Evolutionary conservation across 2,888 invertebrate genomes (phyloP).

Genomic region (Malthinus seriepunctatus): DNA sequence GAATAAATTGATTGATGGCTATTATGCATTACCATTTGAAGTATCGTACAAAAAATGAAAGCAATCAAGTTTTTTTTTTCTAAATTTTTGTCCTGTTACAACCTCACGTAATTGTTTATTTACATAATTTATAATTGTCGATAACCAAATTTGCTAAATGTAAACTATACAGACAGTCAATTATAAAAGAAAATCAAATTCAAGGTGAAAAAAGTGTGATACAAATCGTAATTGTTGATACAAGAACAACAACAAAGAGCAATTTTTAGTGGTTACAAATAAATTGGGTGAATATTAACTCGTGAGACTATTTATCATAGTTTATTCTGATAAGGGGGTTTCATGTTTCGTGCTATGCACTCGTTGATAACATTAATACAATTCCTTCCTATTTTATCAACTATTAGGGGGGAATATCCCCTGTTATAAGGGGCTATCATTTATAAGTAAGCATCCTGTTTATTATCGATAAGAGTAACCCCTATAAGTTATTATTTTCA

Average conservation of each 20-base stretch:
- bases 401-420: constrained; percentile 1
- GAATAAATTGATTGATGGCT: background rate
- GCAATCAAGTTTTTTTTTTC: too few species aligned
- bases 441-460: constrained; percentile 14
- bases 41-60: too few species aligned
- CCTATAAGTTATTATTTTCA: background rate
- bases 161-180: too few species aligned
- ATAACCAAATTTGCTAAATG: too few species aligned
- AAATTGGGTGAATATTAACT: background rate
- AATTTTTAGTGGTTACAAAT: constrained; percentile 5
- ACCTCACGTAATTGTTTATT: too few species aligned
- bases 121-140: too few species aligned
- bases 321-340: constrained; percentile 4
- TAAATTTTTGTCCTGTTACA: too few species aligned
- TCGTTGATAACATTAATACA: constrained; percentile 5
- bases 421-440: background rate
- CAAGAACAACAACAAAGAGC: background rate
- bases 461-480: constrained; percentile 16
- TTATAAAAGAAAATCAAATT: too few species aligned
- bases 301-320: constrained; percentile 7
- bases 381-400: constrained; percentile 5
- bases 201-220: too few species aligned
- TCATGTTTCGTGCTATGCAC: background rate
- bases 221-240: too few species aligned
- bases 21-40: too few species aligned